Base-by-base conservation (phyloP, 2,797 vertebrate species). In the Tympanoctomys barrerae region DNA sequence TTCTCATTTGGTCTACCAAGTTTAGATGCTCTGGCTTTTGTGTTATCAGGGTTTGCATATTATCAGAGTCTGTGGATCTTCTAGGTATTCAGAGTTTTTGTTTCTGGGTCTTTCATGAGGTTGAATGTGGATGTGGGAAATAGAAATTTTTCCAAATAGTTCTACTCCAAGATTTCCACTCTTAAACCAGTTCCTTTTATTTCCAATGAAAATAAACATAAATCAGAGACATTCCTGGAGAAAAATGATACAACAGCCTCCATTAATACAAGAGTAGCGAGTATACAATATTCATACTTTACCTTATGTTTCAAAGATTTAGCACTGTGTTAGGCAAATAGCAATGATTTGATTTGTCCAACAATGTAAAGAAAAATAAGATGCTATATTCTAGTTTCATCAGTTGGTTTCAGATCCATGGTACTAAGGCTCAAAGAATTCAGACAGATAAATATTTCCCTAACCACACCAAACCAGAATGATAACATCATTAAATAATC, bases 1-100 rank as follows among this genome's bases (percentile, higher is more conserved):
- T 97, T 95, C 90, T 95, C 90, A 93, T 96, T 93, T 94, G 75
- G 59, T 87, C 68, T 94, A 83, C 31, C 21, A 84, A 68, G 46
- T 86, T 90, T 24, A 49, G 52, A 66, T 82, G 54, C 68, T 11
- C 16, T 42, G 49, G 18, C 18, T 33, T 22, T 96, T 92, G 93
- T 90, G 52, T 84, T 83, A 96, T 87, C 75, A 94, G 19, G 21
- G 19, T 33, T 92, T 96, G 36, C 75, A 83, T 59, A 88, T 96
- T 36, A 52, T 83, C 81, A 95, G 42, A 57, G 31, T 54, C 5
- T 61, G 6, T 87, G 57, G 4, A 54, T 91, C 62, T 90, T 88
- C 59, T 95, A 18, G 24, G 28, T 73, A 49, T 92, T 96, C 86
- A 77, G 36, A 86, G 0, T 66, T 91, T 83, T 68, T 39, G 10